Evolutionary conservation across 2,113 vertebrate genomes (phyloP).

Genomic region (Petromus typicus): DNA sequence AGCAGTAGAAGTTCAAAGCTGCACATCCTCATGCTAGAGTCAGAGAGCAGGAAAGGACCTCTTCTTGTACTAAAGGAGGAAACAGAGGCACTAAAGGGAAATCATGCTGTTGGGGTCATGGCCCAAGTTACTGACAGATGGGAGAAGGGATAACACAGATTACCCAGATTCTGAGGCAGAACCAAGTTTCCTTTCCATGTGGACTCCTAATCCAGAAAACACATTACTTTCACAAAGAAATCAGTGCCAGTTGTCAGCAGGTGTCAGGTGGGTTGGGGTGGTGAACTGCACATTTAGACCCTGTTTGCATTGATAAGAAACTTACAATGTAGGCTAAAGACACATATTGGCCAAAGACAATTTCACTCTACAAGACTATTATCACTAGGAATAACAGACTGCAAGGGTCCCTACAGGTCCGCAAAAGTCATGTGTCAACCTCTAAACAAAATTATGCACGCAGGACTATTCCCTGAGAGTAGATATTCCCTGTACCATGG

Average conservation of each 20-base stretch:
- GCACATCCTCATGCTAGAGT: background rate
- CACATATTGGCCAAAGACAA: too few relatives aligned
- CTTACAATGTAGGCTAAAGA: background rate
- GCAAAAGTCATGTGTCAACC: background rate
- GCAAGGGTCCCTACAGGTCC: background rate
- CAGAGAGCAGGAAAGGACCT: background rate
- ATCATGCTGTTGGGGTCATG: background rate
- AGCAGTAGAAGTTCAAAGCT: background rate
- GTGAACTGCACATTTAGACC: background rate
- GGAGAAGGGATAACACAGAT: background rate
- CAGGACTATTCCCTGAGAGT: background rate
- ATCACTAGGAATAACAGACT: background rate
- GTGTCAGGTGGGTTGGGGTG: rapidly evolving
- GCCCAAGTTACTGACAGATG: background rate
- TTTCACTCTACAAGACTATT: background rate
- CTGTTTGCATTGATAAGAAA: background rate
- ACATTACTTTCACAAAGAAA: background rate
- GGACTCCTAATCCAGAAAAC: background rate
- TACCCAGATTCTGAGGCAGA: background rate
- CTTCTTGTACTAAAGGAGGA: background rate
- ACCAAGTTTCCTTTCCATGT: background rate
- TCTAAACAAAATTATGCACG: background rate
- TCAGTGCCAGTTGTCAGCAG: background rate
- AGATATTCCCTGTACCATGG: background rate
- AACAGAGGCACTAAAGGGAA: background rate